Evolutionary conservation across 1,140 invertebrate species (phyloP).

Genomic region (Drosophila rhopaloa): DNA sequence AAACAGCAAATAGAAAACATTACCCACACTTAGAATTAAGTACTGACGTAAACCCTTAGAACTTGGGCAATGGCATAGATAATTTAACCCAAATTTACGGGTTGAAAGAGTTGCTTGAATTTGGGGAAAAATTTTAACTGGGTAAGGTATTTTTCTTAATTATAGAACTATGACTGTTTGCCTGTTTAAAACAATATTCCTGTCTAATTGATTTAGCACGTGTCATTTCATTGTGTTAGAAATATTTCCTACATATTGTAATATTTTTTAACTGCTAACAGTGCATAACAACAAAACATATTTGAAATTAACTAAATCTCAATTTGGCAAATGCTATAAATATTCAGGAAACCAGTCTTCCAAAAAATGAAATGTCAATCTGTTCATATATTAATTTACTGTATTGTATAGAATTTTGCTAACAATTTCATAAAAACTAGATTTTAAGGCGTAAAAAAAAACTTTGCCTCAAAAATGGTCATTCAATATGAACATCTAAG

Average conservation of each 20-base stretch:
- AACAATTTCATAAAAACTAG: not conserved
- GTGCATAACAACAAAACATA: not conserved
- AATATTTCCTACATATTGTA: no score
- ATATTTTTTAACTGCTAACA: no score
- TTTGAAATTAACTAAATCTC: not conserved
- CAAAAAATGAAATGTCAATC: slow-evolving; percentile 13
- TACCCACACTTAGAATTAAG: slow-evolving; percentile 8
- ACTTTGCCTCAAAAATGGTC: no score
- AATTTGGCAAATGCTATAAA: not conserved
- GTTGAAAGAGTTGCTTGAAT: not conserved
- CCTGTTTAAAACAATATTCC: no score
- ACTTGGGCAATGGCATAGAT: slow-evolving; percentile 6
- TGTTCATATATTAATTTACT: not conserved
- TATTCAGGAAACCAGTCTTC: slow-evolving; percentile 7
- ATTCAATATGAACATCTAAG: no score
- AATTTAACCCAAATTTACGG: not conserved
- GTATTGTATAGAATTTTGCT: no score
- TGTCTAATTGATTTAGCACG: no score
- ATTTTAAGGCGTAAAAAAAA: not conserved
- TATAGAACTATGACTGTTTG: no score
- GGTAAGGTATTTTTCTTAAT: no score
- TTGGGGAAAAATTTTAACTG: no score
- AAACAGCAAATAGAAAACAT: slow-evolving; percentile 35
- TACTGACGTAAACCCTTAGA: slow-evolving; percentile 16
- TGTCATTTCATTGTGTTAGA: no score